Conservation (phyloP, 1,140 invertebrate genomes). For the Cephus cinctus region DNA sequence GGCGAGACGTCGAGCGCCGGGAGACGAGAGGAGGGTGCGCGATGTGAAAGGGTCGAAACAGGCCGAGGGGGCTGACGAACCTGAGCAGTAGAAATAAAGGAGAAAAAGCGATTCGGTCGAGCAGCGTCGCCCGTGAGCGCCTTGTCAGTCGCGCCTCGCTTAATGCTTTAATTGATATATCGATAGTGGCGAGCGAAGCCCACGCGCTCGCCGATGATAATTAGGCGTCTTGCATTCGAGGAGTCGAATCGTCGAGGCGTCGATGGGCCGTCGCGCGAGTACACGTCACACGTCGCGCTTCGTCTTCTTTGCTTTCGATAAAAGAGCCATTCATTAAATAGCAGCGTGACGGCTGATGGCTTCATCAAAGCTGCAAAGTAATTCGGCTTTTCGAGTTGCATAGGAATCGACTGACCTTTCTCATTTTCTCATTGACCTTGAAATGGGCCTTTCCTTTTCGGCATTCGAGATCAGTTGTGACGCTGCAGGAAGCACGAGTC, state of each 20-base stretch:
- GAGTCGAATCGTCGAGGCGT: not conserved
- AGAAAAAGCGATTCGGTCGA: constrained; percentile 22
- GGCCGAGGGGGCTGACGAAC: not conserved
- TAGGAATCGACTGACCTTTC: too few species aligned
- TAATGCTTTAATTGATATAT: constrained; percentile 47
- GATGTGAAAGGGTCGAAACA: not conserved
- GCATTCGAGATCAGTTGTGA: too few species aligned
- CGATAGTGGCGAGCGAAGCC: constrained; percentile 27
- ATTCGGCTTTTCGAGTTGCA: too few species aligned
- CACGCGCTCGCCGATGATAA: constrained; percentile 29
- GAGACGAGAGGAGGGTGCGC: not conserved
- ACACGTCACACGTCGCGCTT: too few species aligned
- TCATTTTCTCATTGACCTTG: too few species aligned
- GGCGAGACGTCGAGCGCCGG: constrained; percentile 1
- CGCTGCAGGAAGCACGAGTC: too few species aligned
- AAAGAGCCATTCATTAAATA: too few species aligned
- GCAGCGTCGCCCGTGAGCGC: constrained; percentile 33
- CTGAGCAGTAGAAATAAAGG: not conserved
- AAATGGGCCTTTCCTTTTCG: too few species aligned
- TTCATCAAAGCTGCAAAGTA: too few species aligned
- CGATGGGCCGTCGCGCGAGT: too few species aligned
- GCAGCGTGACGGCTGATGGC: too few species aligned
- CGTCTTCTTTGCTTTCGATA: too few species aligned
- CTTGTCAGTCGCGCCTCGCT: constrained; percentile 12
- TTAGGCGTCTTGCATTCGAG: constrained; percentile 14